Percentiles rank a stretch among this genome's conserved stretches.
Evolutionary conservation across 2,113 vertebrate genomes (phyloP).

Genomic region (Conger conger): DNA sequence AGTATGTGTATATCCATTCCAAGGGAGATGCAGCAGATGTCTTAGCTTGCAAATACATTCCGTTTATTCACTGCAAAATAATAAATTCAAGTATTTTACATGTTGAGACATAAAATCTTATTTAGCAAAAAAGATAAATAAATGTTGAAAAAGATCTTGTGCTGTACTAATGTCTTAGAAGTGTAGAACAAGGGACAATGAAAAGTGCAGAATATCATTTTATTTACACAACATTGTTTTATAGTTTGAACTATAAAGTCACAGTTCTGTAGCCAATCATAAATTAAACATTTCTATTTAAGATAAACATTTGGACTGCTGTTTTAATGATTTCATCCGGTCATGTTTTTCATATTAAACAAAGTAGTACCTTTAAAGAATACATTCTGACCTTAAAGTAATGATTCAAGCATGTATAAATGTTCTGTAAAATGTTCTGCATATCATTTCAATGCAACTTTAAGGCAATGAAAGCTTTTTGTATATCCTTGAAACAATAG

Average conservation of each 20-base stretch:
- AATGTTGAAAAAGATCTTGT: neutral
- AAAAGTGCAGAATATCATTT: neutral
- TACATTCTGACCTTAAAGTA: too few species aligned
- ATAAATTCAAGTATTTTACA: too few species aligned
- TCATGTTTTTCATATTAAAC: neutral
- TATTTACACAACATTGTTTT: neutral
- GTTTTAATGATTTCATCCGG: neutral
- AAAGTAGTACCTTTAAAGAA: too few species aligned
- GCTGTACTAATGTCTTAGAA: neutral
- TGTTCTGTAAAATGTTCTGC: neutral
- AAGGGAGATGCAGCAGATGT: neutral
- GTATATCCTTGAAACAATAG: neutral
- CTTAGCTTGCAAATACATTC: neutral
- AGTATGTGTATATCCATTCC: neutral
- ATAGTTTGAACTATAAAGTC: too few species aligned
- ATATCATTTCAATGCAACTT: neutral
- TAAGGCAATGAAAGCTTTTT: neutral
- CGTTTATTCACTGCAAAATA: neutral
- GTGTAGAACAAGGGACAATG: neutral
- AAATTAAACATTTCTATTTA: neutral
- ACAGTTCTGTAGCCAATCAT: neutral
- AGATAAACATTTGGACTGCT: neutral
- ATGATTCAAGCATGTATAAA: neutral
- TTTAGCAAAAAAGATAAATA: neutral
- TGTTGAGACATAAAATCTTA: too few species aligned